Percentiles rank a stretch among this genome's conserved stretches.
These are phyloP conservation scores for Heterochromis multidens DNA, from an alignment of 2,113 vertebrate species.

Conservation along the genomic window DNA sequence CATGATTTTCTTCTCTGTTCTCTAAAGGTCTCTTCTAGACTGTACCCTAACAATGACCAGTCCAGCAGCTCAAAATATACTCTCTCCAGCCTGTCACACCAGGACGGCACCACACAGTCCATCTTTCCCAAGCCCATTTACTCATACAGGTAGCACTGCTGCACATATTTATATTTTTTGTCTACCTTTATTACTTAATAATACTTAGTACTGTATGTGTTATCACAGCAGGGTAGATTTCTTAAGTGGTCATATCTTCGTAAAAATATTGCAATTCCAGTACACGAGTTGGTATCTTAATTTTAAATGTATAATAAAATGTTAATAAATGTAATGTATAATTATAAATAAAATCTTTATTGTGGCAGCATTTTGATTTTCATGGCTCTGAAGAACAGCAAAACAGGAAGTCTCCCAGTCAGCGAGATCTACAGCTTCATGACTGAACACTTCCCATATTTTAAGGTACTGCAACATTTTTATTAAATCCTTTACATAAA, in stretches of 20 bases:
- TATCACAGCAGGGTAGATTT: neutral
- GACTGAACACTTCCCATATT: conserved; percentile 97
- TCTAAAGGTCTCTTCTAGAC: conserved; percentile 79
- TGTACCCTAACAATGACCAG: conserved; percentile 76
- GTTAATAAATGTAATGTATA: too few relatives aligned
- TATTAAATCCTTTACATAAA: neutral
- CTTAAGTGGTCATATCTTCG: neutral
- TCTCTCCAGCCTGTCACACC: conserved; percentile 75
- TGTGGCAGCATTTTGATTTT: conserved; percentile 93
- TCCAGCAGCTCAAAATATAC: conserved; percentile 79
- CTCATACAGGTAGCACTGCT: conserved; percentile 88
- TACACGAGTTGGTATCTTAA: too few relatives aligned
- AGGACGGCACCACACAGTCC: conserved; percentile 74
- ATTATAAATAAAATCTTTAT: neutral
- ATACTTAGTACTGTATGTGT: neutral
- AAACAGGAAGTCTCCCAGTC: conserved; percentile 94
- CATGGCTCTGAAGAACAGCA: conserved; percentile 97
- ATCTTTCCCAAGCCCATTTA: conserved; percentile 96
- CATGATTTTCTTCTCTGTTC: neutral
- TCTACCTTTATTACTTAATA: neutral
- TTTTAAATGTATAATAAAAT: too few relatives aligned
- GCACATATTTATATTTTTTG: neutral
- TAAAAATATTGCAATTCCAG: too few relatives aligned
- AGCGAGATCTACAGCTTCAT: conserved; percentile 99
- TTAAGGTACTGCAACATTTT: conserved; percentile 82